Conservation (phyloP, 2,797 vertebrate species). For the Poeciliopsis presidionis region DNA sequence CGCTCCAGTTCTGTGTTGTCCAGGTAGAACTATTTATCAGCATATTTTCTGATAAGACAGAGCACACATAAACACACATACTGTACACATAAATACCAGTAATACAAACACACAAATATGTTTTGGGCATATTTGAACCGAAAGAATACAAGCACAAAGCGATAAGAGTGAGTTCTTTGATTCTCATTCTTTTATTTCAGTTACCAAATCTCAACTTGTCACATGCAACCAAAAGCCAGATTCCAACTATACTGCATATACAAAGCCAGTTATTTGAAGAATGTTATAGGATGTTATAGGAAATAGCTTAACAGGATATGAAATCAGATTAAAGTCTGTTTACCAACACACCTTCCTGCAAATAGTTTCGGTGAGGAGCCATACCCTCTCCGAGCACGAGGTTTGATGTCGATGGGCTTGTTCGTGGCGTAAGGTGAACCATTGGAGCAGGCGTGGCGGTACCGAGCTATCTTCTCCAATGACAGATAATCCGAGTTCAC, state of each 20-base stretch:
- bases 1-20: constrained; percentile 53
- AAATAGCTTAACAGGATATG: not conserved
- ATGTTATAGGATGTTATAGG: not conserved
- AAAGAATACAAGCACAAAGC: constrained; percentile 19
- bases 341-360: not conserved
- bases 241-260: not conserved
- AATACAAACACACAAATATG: constrained; percentile 36
- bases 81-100: constrained; percentile 48
- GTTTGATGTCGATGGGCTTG: constrained; percentile 96
- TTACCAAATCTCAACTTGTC: constrained; percentile 3
- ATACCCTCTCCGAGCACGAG: constrained; percentile 87
- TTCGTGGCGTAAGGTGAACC: constrained; percentile 91
- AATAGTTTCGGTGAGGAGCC: constrained; percentile 39
- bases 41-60: constrained; percentile 68
- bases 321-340: not conserved
- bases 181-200: constrained; percentile 5
- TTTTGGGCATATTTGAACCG: constrained; percentile 13
- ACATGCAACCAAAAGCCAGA: not conserved
- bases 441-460: constrained; percentile 86
- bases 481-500: constrained; percentile 86
- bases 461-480: constrained; percentile 88
- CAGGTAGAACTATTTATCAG: constrained; percentile 60
- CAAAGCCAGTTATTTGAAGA: not conserved
- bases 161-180: constrained; percentile 4
- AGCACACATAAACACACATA: constrained; percentile 35